A percentile compares a stretch with the other conserved stretches of the same genome.
Conservation (phyloP, 2,888 invertebrate genomes). For the Ormyrus labotus region DNA sequence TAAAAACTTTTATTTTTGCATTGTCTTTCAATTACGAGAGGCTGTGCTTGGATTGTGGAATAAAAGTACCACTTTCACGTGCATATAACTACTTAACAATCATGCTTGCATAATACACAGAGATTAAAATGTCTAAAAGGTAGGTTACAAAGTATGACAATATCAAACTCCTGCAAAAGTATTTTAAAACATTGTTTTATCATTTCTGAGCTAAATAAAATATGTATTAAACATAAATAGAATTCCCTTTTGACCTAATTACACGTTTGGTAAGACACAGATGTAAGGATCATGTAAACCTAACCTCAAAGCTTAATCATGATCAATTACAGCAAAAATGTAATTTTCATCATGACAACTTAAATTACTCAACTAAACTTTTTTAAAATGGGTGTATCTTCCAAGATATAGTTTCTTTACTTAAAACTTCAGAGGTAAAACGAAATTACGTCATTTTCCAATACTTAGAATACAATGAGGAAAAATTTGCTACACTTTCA, state of each 20-base stretch:
- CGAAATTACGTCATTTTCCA: constrained; percentile 5
- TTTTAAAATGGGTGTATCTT: background rate
- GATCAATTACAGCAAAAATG: constrained; percentile 3
- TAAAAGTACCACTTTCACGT: constrained; percentile 7
- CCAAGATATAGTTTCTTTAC: background rate
- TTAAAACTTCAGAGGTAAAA: background rate
- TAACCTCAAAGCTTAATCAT: constrained; percentile 41
- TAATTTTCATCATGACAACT: constrained; percentile 16
- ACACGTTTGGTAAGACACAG: constrained; percentile 5
- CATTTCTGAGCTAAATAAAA: background rate
- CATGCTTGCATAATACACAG: constrained; percentile 54
- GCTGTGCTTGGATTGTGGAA: no score
- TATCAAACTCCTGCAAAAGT: background rate
- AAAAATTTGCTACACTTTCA: constrained; percentile 31
- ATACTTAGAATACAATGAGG: constrained; percentile 16
- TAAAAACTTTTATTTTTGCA: constrained; percentile 23
- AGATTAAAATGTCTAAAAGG: constrained; percentile 20
- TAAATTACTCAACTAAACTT: background rate
- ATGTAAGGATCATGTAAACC: constrained; percentile 26
- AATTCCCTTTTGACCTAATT: constrained; percentile 39
- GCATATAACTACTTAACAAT: constrained; percentile 24
- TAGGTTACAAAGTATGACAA: constrained; percentile 1
- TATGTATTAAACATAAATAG: constrained; percentile 6
- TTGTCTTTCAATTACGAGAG: no score
- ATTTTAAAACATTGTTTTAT: background rate